Conservation (phyloP, 2,888 invertebrate species). For the Amphipyra berbera region DNA sequence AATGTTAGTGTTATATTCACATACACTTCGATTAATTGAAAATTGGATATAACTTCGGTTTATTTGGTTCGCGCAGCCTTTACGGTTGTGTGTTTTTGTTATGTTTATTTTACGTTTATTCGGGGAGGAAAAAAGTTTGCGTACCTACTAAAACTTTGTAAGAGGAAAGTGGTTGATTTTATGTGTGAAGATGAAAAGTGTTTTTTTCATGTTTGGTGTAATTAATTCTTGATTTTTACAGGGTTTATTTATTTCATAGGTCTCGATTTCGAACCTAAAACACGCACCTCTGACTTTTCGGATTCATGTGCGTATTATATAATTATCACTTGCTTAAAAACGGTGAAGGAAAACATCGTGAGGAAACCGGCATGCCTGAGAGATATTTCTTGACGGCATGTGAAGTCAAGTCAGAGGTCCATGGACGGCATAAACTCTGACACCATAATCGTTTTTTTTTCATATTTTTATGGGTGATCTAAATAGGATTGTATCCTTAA, state of each 20-base stretch:
- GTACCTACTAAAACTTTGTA: conserved; percentile 10
- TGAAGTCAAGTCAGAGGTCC: no score
- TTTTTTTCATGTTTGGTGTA: not conserved
- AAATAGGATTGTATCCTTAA: no score
- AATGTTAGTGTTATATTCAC: conserved; percentile 61
- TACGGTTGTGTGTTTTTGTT: conserved; percentile 23
- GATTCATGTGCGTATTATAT: no score
- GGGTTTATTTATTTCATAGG: not conserved
- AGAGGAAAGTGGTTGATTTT: not conserved
- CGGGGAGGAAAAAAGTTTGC: conserved; percentile 2
- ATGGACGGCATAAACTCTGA: no score
- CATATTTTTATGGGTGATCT: no score
- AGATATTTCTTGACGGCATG: no score
- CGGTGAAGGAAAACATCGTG: no score
- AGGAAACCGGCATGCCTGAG: no score
- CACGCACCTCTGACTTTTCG: no score
- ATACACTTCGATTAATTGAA: conserved; percentile 62
- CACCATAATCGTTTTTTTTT: no score
- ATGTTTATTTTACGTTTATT: conserved; percentile 23
- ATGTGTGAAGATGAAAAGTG: not conserved
- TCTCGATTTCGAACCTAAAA: no score
- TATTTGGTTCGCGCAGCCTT: conserved; percentile 39
- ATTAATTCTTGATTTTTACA: not conserved
- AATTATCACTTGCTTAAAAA: no score
- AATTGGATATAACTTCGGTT: conserved; percentile 46